Evolutionary conservation across 1,140 invertebrate genomes (phyloP), one percentile per base, ranked within the genome.

Genomic region (Drosophila tani): DNA sequence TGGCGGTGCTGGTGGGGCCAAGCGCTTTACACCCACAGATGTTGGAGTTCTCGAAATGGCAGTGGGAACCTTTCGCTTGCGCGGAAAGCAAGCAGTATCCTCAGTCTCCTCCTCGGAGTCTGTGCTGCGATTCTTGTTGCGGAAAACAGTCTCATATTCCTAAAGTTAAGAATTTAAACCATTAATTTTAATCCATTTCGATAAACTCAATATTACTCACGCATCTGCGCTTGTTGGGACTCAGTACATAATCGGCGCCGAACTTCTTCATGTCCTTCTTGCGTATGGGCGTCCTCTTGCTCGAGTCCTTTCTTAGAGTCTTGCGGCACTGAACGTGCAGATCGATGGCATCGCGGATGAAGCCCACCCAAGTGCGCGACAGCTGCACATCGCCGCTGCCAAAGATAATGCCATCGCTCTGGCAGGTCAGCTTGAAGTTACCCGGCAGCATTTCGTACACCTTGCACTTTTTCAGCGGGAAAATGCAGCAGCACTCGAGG

Each of bases 401-500:
- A 19, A 96, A 91, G 43, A 95, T 93, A 1, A 95, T 92, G 35
- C 93, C 93, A 66, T 95, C 94, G 40, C 94, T 93, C 68, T 95
- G 93, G 64, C 95, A 95, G 0, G 92, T 93, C 2, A 96, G 83
- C 80, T 94, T 94, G 57, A 96, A 95, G 32, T 94, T 90, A 14
- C 94, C 93, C 15, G 93, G 94, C n/a, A 95, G 75, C 66, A 95
- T 92, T 45, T 94, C 92, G 57, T 93, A 93, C 0, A 95, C 90
- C 78, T 93, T 94, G 82, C 95, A 95, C 74, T 95, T 95, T 65
- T 94, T 95, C 4, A 96, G 79, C 0, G 95, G 95, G 58, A 95
- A 93, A 55, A 95, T 94, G 70, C 94, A 94, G 60, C 93, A 94
- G 64, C 95, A 94, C 78, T 94, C 94, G 5, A 96, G 70, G 1